Evolutionary conservation across 2,797 vertebrate genomes (phyloP).

Genomic region (Sebastiscus albofasciatus): DNA sequence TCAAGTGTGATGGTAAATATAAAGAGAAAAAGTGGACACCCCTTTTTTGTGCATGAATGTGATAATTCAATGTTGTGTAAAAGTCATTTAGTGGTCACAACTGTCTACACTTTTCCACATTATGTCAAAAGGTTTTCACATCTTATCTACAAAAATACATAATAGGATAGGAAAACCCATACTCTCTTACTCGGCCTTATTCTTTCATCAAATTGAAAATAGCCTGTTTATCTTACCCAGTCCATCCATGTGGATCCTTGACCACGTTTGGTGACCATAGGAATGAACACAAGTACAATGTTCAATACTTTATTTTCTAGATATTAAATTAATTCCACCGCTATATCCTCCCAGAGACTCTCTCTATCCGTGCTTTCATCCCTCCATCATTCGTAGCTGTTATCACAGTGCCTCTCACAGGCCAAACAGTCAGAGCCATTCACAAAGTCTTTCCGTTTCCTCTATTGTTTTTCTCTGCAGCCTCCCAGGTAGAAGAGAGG

Average conservation of each 20-base stretch:
- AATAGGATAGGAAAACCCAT: neutral
- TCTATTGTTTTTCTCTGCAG: neutral
- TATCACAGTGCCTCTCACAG: conserved; percentile 16
- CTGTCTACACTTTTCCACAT: neutral
- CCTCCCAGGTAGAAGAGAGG: neutral
- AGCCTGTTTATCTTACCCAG: neutral
- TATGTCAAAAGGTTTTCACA: neutral
- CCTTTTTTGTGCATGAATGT: neutral
- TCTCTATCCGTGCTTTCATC: conserved; percentile 19
- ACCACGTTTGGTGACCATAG: neutral
- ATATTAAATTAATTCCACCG: conserved; percentile 20
- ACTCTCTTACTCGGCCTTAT: neutral
- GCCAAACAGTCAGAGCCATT: conserved; percentile 3
- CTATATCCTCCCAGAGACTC: conserved; percentile 7
- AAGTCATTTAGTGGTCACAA: neutral
- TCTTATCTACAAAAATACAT: too few relatives aligned
- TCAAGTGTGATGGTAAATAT: neutral
- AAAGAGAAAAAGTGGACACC: neutral
- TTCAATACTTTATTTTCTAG: conserved; percentile 33
- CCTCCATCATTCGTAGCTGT: conserved; percentile 7
- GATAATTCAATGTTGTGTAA: neutral
- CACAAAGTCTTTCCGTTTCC: conserved; percentile 17
- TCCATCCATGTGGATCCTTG: conserved; percentile 3
- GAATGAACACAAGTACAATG: conserved; percentile 1
- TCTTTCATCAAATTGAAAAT: neutral